Evolutionary conservation across 2,797 vertebrate species (phyloP).

Genomic region (Sebastes cheni): DNA sequence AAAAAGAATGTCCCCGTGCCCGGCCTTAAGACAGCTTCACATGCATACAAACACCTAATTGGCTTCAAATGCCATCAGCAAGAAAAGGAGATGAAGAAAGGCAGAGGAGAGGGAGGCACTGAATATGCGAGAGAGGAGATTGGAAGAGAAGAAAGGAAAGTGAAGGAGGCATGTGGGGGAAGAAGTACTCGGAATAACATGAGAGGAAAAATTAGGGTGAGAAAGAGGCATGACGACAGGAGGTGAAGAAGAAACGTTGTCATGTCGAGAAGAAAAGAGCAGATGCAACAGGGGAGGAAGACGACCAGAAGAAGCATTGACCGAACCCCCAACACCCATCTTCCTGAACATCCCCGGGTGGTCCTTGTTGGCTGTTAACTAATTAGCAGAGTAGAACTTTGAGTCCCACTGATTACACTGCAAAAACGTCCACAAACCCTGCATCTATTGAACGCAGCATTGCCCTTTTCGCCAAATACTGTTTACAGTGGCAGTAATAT

Average conservation of each 20-base stretch:
- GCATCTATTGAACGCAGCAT: constrained; percentile 39
- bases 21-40: constrained; percentile 31
- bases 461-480: constrained; percentile 67
- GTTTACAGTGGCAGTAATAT: constrained; percentile 56
- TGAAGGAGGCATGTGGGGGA: background rate
- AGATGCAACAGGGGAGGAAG: constrained; percentile 18
- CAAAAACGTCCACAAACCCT: constrained; percentile 29
- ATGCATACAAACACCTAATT: constrained; percentile 60
- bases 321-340: constrained; percentile 9
- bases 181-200: constrained; percentile 17
- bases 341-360: constrained; percentile 41
- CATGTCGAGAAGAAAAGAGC: constrained; percentile 18
- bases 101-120: background rate
- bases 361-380: constrained; percentile 39
- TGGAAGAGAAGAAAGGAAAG: background rate
- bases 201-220: constrained; percentile 32
- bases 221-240: constrained; percentile 5
- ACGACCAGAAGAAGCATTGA: constrained; percentile 23
- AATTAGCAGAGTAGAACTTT: constrained; percentile 56
- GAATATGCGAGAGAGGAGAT: background rate
- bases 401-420: constrained; percentile 55
- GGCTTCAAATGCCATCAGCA: constrained; percentile 63
- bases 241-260: constrained; percentile 7
- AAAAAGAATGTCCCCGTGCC: constrained; percentile 31
- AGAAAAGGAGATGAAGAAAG: constrained; percentile 3